Evolutionary conservation across 2,888 invertebrate species (phyloP), one percentile per base, ranked within the genome.

Genomic region (Drosophila testacea): DNA sequence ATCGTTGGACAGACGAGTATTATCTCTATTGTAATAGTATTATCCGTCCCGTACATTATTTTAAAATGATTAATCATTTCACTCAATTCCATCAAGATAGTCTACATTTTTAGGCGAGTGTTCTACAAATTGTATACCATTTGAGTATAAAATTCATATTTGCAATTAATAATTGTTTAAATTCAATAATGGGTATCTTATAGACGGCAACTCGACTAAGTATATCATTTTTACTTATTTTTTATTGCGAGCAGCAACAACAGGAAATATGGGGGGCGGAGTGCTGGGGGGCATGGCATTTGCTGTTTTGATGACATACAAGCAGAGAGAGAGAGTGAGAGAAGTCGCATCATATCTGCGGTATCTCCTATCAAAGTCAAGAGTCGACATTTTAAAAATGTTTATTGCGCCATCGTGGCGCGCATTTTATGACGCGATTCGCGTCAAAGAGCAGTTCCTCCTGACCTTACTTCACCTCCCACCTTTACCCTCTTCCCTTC

Each of bases 371-470:
- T 88, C 87, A 85, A 75, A 83, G 72, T 72, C 74, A 74, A 88
- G 73, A 80, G 78, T 78, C 76, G 78, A 80, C 89, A 88, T 88
- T 85, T 89, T 68, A 85, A 85, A 83, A 85, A 85, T 89, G 89
- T 85, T 85, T 88, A 85, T 88, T 85, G 68, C 84, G 73, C 68
- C 86, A 83, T 83, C 78, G 78, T 78, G 73, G 62, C 71, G 80
- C 73, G 50, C 66, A 72, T 79, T 85, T 84, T 87, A 85, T 77
- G 77, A 62, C 64, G 39, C 48, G 54, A 48, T 77, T 55, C 65
- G 59, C 55, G 59, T 62, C 74, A 62, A 42, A 38, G 28, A 61
- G 38, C 38, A 38, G n/a, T n/a, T 38, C n/a, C 11, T 13, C 27
- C 13, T 38, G 10, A n/a, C 27, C 9, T 11, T 4, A 6, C 0